Evolutionary conservation across 2,888 invertebrate species (phyloP).

Genomic region (Julus scanicus): DNA sequence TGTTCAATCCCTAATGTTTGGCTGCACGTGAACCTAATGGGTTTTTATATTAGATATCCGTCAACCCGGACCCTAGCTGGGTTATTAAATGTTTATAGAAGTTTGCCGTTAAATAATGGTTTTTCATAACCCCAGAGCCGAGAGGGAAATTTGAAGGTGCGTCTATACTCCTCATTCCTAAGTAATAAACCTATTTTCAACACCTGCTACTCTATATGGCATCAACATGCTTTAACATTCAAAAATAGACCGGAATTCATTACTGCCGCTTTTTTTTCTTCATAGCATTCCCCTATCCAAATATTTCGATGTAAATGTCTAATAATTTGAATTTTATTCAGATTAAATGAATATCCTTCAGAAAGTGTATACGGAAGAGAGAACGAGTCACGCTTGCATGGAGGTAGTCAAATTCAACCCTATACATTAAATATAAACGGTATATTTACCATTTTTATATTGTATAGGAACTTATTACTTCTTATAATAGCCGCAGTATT

Average conservation of each 20-base stretch:
- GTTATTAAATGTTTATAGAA: conserved; percentile 52
- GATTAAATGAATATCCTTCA: background rate
- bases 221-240: conserved; percentile 29
- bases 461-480: too few relatives aligned
- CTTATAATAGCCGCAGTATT: too few relatives aligned
- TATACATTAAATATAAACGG: too few relatives aligned
- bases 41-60: conserved; percentile 47
- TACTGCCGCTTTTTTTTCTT: background rate
- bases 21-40: conserved; percentile 50
- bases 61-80: conserved; percentile 46
- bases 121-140: conserved; percentile 44
- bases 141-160: conserved; percentile 14
- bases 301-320: conserved; percentile 42
- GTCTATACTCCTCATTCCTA: conserved; percentile 6
- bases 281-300: background rate
- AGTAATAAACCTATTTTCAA: conserved; percentile 49
- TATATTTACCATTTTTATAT: too few relatives aligned
- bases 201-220: conserved; percentile 46
- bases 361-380: background rate
- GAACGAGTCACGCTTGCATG: background rate
- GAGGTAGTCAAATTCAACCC: too few relatives aligned
- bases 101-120: conserved; percentile 52
- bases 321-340: conserved; percentile 30
- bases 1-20: conserved; percentile 45
- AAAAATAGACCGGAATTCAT: background rate